Percentiles rank a stretch among this genome's conserved stretches.
phyloP scores from a whole-genome alignment of 1,140 invertebrate species.

The Sycophaga agraensis region DNA sequence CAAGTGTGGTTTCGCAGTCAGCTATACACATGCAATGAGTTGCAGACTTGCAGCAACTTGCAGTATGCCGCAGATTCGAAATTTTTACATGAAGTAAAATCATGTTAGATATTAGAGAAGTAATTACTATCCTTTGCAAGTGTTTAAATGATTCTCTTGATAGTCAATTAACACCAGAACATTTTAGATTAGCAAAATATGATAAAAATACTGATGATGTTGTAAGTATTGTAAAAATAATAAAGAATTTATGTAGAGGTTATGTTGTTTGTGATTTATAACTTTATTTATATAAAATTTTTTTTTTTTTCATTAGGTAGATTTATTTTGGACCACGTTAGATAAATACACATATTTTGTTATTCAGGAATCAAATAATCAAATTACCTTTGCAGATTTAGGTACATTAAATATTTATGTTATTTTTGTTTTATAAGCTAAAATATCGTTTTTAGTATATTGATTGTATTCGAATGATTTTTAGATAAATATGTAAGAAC shows the following conservation, averaged over 20 bases:
- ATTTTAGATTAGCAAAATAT: slow-evolving; percentile 41
- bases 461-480: slow-evolving; percentile 20
- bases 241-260: slow-evolving; percentile 2
- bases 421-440: slow-evolving; percentile 9
- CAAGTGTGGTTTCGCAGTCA: too few species aligned
- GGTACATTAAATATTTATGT: slow-evolving; percentile 34
- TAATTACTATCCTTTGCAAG: slow-evolving; percentile 38
- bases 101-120: slow-evolving; percentile 39
- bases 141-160: slow-evolving; percentile 35
- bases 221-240: slow-evolving; percentile 34
- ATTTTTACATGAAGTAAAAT: slow-evolving; percentile 5
- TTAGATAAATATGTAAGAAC: slow-evolving; percentile 36
- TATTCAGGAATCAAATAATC: slow-evolving; percentile 30
- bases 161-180: slow-evolving; percentile 36
- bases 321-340: slow-evolving; percentile 28
- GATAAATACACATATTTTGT: slow-evolving; percentile 36
- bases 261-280: slow-evolving; percentile 33
- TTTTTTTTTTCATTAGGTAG: slow-evolving; percentile 9
- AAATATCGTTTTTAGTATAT: slow-evolving; percentile 6
- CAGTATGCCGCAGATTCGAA: slow-evolving; percentile 6
- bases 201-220: slow-evolving; percentile 28
- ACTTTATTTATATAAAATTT: slow-evolving; percentile 7
- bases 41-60: too few species aligned
- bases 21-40: too few species aligned
- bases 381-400: slow-evolving; percentile 34